A percentile compares a stretch with the other conserved stretches of the same genome.
Evolutionary conservation across 2,797 vertebrate genomes (phyloP).

Genomic region (Heliangelus exortis): DNA sequence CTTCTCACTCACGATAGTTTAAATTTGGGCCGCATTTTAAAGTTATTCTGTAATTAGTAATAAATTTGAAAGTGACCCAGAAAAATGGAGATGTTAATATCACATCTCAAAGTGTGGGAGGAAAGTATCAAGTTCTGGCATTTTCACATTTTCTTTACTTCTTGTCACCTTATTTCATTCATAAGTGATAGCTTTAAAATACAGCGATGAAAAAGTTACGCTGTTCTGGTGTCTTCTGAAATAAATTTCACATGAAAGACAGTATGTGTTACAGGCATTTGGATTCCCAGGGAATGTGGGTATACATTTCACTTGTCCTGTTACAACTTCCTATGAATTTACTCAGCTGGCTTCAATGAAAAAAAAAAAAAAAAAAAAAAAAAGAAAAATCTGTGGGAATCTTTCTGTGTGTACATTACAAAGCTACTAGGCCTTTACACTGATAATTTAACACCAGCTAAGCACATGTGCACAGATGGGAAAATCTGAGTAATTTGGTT

Average conservation of each 20-base stretch:
- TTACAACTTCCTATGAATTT: constrained; percentile 76
- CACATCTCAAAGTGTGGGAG: constrained; percentile 6
- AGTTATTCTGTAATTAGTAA: constrained; percentile 51
- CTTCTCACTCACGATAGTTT: neutral
- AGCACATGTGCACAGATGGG: constrained; percentile 73
- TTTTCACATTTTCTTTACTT: neutral
- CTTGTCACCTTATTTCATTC: constrained; percentile 50
- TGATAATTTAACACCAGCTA: constrained; percentile 76
- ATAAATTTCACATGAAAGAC: constrained; percentile 64
- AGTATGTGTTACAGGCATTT: constrained; percentile 66
- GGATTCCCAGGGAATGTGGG: constrained; percentile 69
- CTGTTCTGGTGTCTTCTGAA: constrained; percentile 46
- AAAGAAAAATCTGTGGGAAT: constrained; percentile 76
- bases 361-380: constrained; percentile 43
- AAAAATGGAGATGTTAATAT: constrained; percentile 52
- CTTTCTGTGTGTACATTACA: constrained; percentile 73
- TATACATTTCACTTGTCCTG: constrained; percentile 75
- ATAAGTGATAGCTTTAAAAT: constrained; percentile 48
- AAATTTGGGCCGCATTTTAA: constrained; percentile 19
- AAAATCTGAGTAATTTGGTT: constrained; percentile 70
- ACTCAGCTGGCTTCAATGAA: constrained; percentile 79
- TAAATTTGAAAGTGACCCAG: constrained; percentile 35
- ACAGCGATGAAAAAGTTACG: constrained; percentile 24
- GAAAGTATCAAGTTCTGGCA: constrained; percentile 18
- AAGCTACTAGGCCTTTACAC: constrained; percentile 73